phyloP scores from a whole-genome alignment of 2,113 vertebrate species.

The Prunella himalayana region DNA sequence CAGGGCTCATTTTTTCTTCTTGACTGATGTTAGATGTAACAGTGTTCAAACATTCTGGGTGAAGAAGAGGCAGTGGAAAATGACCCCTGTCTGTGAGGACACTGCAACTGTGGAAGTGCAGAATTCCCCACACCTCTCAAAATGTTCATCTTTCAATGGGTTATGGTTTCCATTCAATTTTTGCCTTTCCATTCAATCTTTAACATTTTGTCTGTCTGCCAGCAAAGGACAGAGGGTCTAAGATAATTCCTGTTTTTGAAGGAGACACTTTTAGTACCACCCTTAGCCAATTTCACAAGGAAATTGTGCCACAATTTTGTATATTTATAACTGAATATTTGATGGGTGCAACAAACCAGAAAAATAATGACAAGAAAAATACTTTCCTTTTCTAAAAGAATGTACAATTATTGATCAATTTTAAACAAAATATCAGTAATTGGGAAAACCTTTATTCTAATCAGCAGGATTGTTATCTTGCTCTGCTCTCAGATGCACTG shows the following conservation, averaged over 20 bases:
- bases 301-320: background rate
- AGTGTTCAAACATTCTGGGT: background rate
- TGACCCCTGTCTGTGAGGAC: background rate
- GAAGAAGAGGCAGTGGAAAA: background rate
- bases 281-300: background rate
- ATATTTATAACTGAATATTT: background rate
- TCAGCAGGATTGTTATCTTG: background rate
- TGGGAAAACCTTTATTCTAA: background rate
- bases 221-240: background rate
- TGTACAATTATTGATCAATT: background rate
- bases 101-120: background rate
- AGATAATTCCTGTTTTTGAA: background rate
- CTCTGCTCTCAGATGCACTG: background rate
- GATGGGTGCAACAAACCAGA: background rate
- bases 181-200: background rate
- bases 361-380: background rate
- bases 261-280: background rate
- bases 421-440: background rate
- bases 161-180: background rate
- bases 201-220: background rate
- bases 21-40: background rate
- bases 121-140: background rate
- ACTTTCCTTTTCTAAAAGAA: background rate
- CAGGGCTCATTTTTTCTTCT: background rate
- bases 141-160: background rate